Percentiles rank a stretch among this genome's conserved stretches.
Conservation (phyloP, 2,113 vertebrate species). For the Copsychus sechellarum region DNA sequence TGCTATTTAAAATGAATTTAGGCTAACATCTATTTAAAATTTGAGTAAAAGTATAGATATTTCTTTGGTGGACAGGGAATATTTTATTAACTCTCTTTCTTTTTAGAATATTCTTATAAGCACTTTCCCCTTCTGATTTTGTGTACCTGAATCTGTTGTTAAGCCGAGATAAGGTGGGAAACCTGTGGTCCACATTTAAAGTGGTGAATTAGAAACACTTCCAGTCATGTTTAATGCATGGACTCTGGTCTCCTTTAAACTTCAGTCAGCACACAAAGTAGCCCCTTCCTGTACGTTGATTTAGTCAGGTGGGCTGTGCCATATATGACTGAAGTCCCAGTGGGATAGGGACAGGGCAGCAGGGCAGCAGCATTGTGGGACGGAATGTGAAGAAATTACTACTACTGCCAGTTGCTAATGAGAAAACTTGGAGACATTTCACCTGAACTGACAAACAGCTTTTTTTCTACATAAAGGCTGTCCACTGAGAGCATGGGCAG, state of each 20-base stretch:
- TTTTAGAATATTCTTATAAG: background rate
- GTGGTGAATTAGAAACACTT: background rate
- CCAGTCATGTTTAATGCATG: background rate
- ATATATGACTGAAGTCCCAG: background rate
- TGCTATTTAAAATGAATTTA: background rate
- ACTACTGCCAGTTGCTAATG: background rate
- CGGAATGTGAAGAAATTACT: background rate
- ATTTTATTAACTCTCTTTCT: background rate
- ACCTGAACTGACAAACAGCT: background rate
- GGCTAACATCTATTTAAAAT: background rate
- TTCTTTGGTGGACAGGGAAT: background rate
- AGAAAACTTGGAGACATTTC: background rate
- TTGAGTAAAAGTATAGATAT: background rate
- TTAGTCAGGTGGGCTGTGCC: background rate
- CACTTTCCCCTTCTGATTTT: background rate
- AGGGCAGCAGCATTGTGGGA: background rate
- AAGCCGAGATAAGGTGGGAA: background rate
- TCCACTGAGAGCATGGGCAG: background rate
- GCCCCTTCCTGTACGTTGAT: background rate
- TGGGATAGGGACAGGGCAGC: background rate
- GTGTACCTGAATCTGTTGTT: background rate
- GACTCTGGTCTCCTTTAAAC: background rate
- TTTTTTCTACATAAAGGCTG: background rate
- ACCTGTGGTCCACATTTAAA: background rate
- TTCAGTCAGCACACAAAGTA: rapidly evolving